These are phyloP conservation scores for Trematomus loennbergii DNA, from an alignment of 2,113 vertebrate species.

Conservation along the genomic window DNA sequence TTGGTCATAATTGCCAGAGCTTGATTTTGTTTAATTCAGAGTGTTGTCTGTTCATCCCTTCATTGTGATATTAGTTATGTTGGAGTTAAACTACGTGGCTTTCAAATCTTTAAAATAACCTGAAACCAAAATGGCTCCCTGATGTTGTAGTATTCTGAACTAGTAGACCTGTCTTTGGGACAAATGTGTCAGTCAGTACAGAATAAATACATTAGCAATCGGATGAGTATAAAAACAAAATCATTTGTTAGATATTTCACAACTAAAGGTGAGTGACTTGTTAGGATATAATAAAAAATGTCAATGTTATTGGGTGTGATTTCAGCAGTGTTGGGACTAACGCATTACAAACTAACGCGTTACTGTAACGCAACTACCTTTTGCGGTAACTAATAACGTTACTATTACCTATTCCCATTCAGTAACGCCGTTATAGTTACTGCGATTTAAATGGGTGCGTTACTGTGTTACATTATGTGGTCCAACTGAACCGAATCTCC, in stretches of 20 bases:
- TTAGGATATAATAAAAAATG: background rate
- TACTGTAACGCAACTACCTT: too few species aligned
- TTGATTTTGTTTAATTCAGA: background rate
- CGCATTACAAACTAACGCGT: too few species aligned
- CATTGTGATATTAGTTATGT: background rate
- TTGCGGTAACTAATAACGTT: too few species aligned
- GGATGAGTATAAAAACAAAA: background rate
- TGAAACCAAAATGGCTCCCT: background rate
- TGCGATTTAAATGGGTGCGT: too few species aligned
- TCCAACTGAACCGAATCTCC: too few species aligned
- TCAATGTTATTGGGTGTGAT: background rate
- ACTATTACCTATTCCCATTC: too few species aligned
- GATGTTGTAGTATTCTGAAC: background rate
- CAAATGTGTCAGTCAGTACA: background rate
- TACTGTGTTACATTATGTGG: too few species aligned
- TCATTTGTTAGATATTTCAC: background rate
- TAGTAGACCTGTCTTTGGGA: background rate
- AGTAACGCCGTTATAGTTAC: too few species aligned
- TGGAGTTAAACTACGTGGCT: too few species aligned
- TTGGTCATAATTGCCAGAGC: background rate
- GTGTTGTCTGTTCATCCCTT: background rate
- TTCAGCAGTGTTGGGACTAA: too few species aligned
- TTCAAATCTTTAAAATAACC: background rate
- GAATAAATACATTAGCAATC: background rate
- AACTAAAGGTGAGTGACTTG: background rate